Conservation (phyloP, 2,888 invertebrate species). For the Melitaea athalia region DNA sequence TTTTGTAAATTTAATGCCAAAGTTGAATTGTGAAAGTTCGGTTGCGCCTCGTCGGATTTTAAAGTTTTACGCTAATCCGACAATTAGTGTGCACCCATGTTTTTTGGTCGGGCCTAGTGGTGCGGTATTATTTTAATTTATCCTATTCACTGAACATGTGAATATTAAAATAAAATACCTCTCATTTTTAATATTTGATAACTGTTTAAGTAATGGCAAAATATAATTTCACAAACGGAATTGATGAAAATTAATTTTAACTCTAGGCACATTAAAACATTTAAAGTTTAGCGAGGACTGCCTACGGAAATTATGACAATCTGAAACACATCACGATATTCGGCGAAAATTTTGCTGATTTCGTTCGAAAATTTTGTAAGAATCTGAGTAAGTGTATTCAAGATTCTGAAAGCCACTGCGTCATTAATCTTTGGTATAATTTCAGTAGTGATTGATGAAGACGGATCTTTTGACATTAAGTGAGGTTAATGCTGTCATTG, state of each 20-base stretch:
- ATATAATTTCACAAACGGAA: not conserved
- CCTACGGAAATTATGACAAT: not conserved
- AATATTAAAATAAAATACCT: not conserved
- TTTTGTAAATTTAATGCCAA: conserved; percentile 65
- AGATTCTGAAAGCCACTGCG: conserved; percentile 12
- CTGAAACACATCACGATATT: not conserved
- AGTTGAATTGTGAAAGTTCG: conserved; percentile 78
- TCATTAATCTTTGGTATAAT: conserved; percentile 66
- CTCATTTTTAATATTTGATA: too few species aligned
- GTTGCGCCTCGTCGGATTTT: conserved; percentile 65
- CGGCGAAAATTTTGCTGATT: not conserved
- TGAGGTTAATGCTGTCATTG: conserved; percentile 46
- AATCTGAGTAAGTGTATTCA: not conserved
- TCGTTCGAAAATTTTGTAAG: not conserved
- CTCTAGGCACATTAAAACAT: not conserved
- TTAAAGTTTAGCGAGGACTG: too few species aligned
- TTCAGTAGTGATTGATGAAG: conserved; percentile 69
- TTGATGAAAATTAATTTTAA: not conserved
- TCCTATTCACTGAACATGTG: not conserved
- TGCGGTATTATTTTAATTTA: conserved; percentile 11
- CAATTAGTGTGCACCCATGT: conserved; percentile 61
- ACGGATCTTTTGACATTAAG: conserved; percentile 55
- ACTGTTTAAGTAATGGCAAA: too few species aligned
- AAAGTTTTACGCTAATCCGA: conserved; percentile 72
- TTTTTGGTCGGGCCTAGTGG: conserved; percentile 24